A percentile compares a stretch with the other conserved stretches of the same genome.
These are phyloP conservation scores for Turritopsis dohrnii DNA, from an alignment of 30 jellyfish, hydroid and myxozoan species.

Conservation along the genomic window DNA sequence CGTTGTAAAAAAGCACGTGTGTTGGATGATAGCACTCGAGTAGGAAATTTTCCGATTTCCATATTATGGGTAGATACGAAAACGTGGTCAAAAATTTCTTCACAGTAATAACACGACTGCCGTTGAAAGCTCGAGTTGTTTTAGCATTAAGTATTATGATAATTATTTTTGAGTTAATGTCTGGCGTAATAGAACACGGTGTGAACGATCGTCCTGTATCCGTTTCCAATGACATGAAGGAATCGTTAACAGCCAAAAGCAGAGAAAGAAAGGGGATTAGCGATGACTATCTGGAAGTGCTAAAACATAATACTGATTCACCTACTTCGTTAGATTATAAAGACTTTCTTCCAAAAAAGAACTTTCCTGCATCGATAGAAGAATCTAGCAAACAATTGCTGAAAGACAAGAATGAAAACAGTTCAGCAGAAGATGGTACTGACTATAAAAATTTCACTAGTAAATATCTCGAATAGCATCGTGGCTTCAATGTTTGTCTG, in stretches of 20 bases:
- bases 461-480: neutral
- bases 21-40: neutral
- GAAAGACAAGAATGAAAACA: neutral
- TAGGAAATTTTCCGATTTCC: neutral
- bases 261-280: conserved; percentile 6
- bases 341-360: neutral
- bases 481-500: neutral
- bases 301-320: neutral
- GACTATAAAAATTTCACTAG: neutral
- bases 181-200: conserved; percentile 4
- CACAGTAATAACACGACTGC: neutral
- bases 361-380: neutral
- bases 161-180: neutral
- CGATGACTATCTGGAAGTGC: neutral
- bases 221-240: neutral
- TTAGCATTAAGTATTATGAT: conserved; percentile 6
- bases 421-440: neutral
- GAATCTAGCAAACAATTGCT: neutral
- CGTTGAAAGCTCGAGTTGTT: conserved; percentile 12
- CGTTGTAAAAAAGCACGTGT: neutral
- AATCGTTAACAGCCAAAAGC: neutral
- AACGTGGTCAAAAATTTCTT: neutral
- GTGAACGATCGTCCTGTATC: neutral
- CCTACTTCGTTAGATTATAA: neutral
- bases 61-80: conserved; percentile 6